Base-by-base conservation (phyloP, 2,888 invertebrate genomes). In the Alentia gelatinosa region DNA sequence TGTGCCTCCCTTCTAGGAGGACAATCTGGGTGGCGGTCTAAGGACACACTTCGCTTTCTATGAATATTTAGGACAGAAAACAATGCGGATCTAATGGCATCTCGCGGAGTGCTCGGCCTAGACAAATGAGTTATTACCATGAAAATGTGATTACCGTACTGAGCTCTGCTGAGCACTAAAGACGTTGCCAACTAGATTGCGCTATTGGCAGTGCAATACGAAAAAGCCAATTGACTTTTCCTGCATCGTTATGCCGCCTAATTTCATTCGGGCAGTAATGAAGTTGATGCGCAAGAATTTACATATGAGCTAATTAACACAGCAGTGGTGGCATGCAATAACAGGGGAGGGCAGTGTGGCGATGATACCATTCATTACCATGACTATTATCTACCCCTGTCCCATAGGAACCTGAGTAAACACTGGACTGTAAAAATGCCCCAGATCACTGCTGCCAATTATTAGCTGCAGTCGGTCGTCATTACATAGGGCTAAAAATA, bases 161-260 rank as follows among this genome's bases (percentile, higher is more conserved):
- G 33, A 3, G 3, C 4, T 19, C 68, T 12, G 68, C 68, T 12
- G 68, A 26, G 33, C 12, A 26, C 68, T 30, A 68, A 68, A 68
- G 68, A 30, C 68, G 68, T 30, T 68, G 68, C n/a, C 68, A 30
- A 68, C 68, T 68, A 68, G 68, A 68, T 68, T 68, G 68, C 33
- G 68, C 33, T 68, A 68, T 26, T 26, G 33, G 68, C 68, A 79
- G 3, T 37, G 35, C 37, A 79, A 79, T n/a, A n/a, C 79, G 23
- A 79, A 79, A 37, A 39, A 79, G 79, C 39, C 37, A 79, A 79
- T 39, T 79, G 37, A 79, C 79, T 35, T 79, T 79, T 35, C 79
- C 37, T 39, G 0, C 79, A 79, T 35, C 79, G 79, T 79, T 35
- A 79, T 37, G 79, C 37, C 56, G 12, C 35, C 79, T 79, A 79